phyloP scores from a whole-genome alignment of 2,113 vertebrate species.

The Hemiscyllium ocellatum region DNA sequence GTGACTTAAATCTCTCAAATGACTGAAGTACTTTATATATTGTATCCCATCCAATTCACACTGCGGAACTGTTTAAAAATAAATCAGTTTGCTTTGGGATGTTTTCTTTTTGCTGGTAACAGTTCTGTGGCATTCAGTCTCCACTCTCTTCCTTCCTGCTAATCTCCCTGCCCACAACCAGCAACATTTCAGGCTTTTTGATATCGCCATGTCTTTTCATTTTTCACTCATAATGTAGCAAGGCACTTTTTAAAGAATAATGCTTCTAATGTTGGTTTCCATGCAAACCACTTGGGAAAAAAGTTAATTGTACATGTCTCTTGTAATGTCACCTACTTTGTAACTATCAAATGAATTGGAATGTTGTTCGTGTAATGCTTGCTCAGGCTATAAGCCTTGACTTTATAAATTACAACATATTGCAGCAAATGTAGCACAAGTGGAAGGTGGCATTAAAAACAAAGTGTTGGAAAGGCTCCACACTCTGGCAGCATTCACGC shows the following conservation, averaged over 20 bases:
- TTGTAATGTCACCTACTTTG: not conserved
- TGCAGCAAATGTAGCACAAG: not conserved
- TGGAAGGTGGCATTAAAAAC: not conserved
- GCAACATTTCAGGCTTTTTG: not conserved
- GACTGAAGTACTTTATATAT: not conserved
- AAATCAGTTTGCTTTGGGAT: not conserved
- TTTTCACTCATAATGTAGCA: not conserved
- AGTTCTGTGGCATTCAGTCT: not conserved
- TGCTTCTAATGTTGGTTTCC: not conserved
- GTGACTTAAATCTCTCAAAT: not conserved
- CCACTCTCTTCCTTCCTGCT: not conserved
- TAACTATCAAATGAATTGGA: not conserved
- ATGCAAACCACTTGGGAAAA: not conserved
- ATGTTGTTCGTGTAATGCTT: not conserved
- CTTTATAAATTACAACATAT: not conserved
- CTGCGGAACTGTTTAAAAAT: slow-evolving; percentile 19
- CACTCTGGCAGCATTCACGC: no score
- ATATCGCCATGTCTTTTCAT: not conserved
- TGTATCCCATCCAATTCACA: slow-evolving; percentile 5
- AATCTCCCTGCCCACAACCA: not conserved
- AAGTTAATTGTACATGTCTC: not conserved
- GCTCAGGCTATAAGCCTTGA: not conserved
- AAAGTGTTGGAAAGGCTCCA: no score
- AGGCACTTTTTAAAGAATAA: not conserved
- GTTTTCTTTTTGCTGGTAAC: slow-evolving; percentile 12